These are phyloP conservation scores for Hermaeophaga mercurialis DNA, from an alignment of 2,888 invertebrate species.

Conservation along the genomic window DNA sequence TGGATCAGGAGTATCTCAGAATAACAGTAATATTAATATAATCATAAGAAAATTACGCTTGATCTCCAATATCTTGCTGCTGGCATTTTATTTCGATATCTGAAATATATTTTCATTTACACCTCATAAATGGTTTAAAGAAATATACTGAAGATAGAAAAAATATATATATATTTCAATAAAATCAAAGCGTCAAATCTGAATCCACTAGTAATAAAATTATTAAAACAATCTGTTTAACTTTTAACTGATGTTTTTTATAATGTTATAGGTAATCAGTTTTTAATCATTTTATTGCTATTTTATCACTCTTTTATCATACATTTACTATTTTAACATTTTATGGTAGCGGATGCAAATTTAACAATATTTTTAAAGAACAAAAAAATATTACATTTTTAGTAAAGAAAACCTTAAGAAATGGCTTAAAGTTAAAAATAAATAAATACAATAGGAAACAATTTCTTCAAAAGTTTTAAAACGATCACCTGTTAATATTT, in stretches of 20 bases:
- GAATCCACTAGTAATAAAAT: neutral
- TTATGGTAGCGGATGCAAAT: neutral
- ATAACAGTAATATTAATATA: neutral
- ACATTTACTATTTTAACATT: neutral
- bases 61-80: conserved; percentile 8
- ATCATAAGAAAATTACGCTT: conserved; percentile 5
- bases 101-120: conserved; percentile 17
- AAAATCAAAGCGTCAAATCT: neutral
- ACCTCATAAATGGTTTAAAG: neutral
- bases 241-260: no score
- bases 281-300: no score
- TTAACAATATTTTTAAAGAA: neutral
- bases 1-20: neutral
- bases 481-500: conserved; percentile 3
- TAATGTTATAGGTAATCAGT: no score
- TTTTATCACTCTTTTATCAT: neutral
- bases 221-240: no score
- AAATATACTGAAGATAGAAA: neutral
- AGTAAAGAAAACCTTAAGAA: neutral
- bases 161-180: neutral
- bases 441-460: conserved; percentile 1
- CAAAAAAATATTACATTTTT: neutral
- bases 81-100: neutral
- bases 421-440: conserved; percentile 5
- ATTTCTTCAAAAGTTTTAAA: conserved; percentile 3